Conservation (phyloP, 2,888 invertebrate species). For the Thereva nobilitata region DNA sequence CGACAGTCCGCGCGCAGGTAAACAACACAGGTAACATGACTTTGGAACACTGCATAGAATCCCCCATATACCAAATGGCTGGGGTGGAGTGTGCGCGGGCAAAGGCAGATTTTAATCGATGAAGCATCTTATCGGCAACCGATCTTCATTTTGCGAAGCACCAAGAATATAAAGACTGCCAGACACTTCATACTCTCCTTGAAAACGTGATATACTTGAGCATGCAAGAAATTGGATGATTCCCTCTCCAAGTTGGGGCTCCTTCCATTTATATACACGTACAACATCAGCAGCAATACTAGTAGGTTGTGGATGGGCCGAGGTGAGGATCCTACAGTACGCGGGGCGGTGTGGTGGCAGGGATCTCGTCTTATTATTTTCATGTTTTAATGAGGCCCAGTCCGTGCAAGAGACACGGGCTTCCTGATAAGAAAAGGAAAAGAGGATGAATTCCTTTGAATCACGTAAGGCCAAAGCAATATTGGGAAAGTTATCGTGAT, state of each 20-base stretch:
- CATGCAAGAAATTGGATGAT: constrained; percentile 39
- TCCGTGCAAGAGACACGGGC: constrained; percentile 17
- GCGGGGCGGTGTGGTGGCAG: constrained; percentile 15
- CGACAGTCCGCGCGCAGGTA: constrained; percentile 9
- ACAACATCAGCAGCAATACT: no score
- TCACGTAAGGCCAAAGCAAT: constrained; percentile 10
- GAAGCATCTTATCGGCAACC: constrained; percentile 33
- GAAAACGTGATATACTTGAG: constrained; percentile 41
- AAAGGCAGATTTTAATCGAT: constrained; percentile 34
- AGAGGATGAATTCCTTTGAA: constrained; percentile 6
- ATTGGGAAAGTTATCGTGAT: constrained; percentile 37
- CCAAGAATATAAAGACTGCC: constrained; percentile 23
- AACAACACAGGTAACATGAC: constrained; percentile 23
- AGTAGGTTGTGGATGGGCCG: no score
- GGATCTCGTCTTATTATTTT: constrained; percentile 30
- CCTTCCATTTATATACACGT: no score
- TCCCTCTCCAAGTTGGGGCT: not conserved
- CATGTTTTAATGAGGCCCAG: constrained; percentile 34
- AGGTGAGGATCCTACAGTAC: not conserved
- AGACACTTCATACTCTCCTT: constrained; percentile 11
- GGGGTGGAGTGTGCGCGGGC: constrained; percentile 12
- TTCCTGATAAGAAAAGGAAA: constrained; percentile 18
- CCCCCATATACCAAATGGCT: not conserved
- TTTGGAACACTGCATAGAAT: constrained; percentile 1
- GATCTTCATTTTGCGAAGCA: constrained; percentile 23